A percentile compares a stretch with the other conserved stretches of the same genome.
These are phyloP conservation scores for Drosophila phalerata DNA, from an alignment of 2,888 invertebrate species.

Conservation along the genomic window DNA sequence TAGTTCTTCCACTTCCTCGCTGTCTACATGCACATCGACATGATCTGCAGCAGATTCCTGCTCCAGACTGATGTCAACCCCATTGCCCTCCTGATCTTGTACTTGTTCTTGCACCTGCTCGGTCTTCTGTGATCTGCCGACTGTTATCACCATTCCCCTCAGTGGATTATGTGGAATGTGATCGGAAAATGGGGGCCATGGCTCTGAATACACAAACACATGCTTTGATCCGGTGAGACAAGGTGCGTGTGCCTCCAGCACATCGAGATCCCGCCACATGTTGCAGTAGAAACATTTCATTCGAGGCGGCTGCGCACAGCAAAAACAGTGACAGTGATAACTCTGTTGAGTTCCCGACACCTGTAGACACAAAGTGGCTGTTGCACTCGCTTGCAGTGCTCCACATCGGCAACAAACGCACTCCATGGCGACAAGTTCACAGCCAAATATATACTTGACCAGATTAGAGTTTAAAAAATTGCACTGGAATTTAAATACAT, in stretches of 20 bases:
- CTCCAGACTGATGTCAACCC: neutral
- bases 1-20: neutral
- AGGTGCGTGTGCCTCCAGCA: conserved; percentile 9
- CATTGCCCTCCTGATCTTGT: neutral
- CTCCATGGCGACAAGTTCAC: neutral
- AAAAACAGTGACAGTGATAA: conserved; percentile 41
- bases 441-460: neutral
- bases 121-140: neutral
- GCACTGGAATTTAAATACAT: neutral
- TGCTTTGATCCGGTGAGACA: conserved; percentile 21
- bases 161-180: neutral
- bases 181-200: conserved; percentile 54
- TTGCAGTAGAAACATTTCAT: conserved; percentile 49
- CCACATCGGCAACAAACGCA: conserved; percentile 39
- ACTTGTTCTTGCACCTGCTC: neutral
- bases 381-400: neutral
- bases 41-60: neutral
- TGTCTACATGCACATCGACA: neutral
- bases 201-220: conserved; percentile 30
- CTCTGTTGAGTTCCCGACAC: neutral
- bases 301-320: conserved; percentile 41
- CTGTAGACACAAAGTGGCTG: neutral
- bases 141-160: neutral
- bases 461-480: neutral
- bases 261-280: conserved; percentile 11